Percentiles rank a stretch among this genome's conserved stretches.
phyloP scores from a whole-genome alignment of 2,888 invertebrate species.

The Nasonia oneida region DNA sequence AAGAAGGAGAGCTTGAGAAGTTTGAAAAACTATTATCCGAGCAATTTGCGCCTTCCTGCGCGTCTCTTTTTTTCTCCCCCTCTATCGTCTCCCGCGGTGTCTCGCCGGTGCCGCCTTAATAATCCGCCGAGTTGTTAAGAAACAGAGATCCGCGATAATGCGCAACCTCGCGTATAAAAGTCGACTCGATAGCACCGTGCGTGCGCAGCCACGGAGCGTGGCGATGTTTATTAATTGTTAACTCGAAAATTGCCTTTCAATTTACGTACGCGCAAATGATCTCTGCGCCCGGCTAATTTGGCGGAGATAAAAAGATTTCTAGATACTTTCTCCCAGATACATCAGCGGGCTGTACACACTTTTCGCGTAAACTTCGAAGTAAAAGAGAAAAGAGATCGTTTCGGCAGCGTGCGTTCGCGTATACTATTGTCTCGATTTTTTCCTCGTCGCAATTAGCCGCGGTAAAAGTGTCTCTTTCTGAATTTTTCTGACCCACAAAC shows the following conservation, averaged over 20 bases:
- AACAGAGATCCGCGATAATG: conserved; percentile 2
- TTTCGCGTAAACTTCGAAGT: not conserved
- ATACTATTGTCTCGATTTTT: not conserved
- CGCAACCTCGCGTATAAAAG: not conserved
- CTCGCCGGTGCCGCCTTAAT: not conserved
- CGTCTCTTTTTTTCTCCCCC: not conserved
- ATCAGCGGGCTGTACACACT: not conserved
- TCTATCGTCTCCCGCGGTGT: too few species aligned
- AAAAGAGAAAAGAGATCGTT: not conserved
- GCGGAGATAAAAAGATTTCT: not conserved
- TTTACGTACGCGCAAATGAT: not conserved
- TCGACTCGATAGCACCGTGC: not conserved
- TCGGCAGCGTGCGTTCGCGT: not conserved
- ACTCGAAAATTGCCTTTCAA: too few species aligned
- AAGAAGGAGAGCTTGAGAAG: conserved; percentile 4
- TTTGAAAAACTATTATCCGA: conserved; percentile 7
- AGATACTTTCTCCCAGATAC: conserved; percentile 3
- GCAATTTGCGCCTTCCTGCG: conserved; percentile 22
- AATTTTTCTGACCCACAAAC: not conserved
- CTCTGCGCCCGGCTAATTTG: not conserved
- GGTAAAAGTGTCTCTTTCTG: not conserved
- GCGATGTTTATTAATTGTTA: too few species aligned
- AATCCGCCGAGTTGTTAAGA: not conserved
- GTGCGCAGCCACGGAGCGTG: too few species aligned
- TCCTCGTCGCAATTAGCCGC: not conserved